These are phyloP conservation scores for Mustela nigripes DNA, from an alignment of 2,113 vertebrate genomes.

Conservation along the genomic window DNA sequence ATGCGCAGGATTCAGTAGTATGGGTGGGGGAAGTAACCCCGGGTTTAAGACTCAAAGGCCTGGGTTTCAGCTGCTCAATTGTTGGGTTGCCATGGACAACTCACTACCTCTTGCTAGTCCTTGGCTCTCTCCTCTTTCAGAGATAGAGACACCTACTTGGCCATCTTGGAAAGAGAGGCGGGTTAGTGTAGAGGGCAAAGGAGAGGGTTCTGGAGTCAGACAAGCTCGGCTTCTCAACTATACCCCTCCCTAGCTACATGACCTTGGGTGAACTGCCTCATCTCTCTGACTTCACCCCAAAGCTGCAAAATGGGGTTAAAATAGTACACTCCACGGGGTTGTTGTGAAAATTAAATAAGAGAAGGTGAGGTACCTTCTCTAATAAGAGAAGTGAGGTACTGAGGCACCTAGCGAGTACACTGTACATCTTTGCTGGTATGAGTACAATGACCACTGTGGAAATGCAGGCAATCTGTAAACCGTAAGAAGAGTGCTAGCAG, in stretches of 20 bases:
- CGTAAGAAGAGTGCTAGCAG: not conserved
- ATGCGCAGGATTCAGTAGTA: not conserved
- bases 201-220: slow-evolving; percentile 26
- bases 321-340: not conserved
- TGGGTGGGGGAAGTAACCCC: not conserved
- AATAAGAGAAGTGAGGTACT: not conserved
- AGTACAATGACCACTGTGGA: not conserved
- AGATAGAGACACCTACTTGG: not conserved
- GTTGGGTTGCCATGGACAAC: not conserved
- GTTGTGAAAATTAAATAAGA: not conserved
- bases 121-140: slow-evolving; percentile 22
- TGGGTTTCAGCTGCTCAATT: slow-evolving; percentile 10
- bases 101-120: not conserved
- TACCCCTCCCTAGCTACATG: not conserved
- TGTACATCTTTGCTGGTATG: not conserved
- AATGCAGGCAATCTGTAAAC: not conserved
- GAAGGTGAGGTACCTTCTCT: not conserved
- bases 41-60: not conserved
- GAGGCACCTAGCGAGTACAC: not conserved
- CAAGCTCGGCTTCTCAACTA: not conserved
- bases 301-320: slow-evolving; percentile 41
- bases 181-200: not conserved
- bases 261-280: not conserved
- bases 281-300: slow-evolving; percentile 8
- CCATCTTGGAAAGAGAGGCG: not conserved